Conservation (phyloP, 2,113 vertebrate species). For the Dasyornis broadbenti region DNA sequence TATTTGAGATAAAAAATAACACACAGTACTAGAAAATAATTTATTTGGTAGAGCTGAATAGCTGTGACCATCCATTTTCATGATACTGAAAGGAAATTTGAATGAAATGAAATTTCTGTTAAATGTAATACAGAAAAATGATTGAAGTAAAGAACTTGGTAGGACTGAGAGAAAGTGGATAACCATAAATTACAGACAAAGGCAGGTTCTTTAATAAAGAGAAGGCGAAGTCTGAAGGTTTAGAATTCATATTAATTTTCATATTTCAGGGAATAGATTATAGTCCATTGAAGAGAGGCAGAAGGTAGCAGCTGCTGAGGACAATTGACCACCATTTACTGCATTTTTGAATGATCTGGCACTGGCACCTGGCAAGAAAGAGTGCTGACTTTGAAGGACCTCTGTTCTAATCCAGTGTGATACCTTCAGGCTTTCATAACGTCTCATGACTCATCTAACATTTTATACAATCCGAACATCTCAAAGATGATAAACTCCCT, state of each 20-base stretch:
- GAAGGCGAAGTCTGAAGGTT: background rate
- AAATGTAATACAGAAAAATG: background rate
- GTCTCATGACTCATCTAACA: background rate
- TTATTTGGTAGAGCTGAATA: background rate
- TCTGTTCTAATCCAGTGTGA: background rate
- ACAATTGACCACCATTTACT: background rate
- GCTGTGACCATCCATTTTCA: background rate
- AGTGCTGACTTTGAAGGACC: background rate
- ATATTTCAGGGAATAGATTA: background rate
- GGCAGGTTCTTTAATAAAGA: background rate
- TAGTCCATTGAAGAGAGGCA: background rate
- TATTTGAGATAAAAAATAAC: background rate
- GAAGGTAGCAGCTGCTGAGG: background rate
- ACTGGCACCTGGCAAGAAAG: background rate
- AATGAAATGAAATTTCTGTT: background rate
- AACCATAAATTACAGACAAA: background rate
- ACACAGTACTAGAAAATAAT: background rate
- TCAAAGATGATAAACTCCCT: background rate
- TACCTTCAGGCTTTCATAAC: background rate
- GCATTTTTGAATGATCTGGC: background rate
- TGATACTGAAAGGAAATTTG: background rate
- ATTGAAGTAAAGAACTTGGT: background rate
- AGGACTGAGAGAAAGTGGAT: background rate
- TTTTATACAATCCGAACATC: background rate
- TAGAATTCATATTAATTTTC: background rate